phyloP scores from a whole-genome alignment of 2,797 vertebrate species.

The Epinephelus coioides region DNA sequence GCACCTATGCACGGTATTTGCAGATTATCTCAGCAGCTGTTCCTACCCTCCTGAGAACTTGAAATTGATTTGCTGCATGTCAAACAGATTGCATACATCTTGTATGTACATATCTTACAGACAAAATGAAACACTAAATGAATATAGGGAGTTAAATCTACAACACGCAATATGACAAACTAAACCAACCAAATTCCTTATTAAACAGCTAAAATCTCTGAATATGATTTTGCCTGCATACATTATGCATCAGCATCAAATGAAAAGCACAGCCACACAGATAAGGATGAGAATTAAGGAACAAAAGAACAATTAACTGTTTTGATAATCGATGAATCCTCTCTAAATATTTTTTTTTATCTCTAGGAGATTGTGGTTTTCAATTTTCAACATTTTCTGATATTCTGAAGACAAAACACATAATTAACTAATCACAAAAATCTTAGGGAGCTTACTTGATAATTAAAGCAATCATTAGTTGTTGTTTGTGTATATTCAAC shows the following conservation, averaged over 20 bases:
- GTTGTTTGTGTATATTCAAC: background rate
- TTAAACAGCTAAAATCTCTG: background rate
- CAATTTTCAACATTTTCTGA: background rate
- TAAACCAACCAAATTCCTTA: background rate
- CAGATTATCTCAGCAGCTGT: slow-evolving; percentile 15
- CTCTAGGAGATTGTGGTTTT: background rate
- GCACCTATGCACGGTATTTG: background rate
- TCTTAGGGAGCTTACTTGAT: too few relatives aligned
- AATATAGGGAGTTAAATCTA: background rate
- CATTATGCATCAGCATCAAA: background rate
- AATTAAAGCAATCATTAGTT: background rate
- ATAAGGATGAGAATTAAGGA: background rate
- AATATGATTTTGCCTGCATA: background rate
- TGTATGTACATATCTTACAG: background rate
- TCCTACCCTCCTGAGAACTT: background rate
- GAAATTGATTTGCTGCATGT: slow-evolving; percentile 7
- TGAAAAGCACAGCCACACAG: background rate
- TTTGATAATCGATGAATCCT: background rate
- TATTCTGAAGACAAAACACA: background rate
- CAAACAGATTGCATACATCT: slow-evolving; percentile 9
- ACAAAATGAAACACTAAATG: background rate
- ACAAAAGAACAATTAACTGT: background rate
- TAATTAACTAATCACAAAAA: background rate
- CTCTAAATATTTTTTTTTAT: background rate
- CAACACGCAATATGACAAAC: background rate